phyloP scores from a whole-genome alignment of 2,797 vertebrate genomes.

The Crypturellus tataupa region DNA sequence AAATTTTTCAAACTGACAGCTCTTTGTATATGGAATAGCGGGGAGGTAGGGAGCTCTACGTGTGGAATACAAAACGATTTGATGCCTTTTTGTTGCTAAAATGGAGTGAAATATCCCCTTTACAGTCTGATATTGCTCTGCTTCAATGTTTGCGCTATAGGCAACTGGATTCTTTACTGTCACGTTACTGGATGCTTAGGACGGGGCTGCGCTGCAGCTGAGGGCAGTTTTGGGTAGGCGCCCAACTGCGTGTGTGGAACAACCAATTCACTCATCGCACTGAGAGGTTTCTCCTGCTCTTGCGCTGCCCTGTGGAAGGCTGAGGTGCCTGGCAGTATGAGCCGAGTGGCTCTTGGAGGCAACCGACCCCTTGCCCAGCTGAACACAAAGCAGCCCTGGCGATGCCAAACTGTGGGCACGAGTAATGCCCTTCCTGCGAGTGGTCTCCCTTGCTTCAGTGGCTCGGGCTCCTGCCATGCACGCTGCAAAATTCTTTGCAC shows the following conservation, averaged over 20 bases:
- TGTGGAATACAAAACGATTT: neutral
- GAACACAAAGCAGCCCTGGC: neutral
- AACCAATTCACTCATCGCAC: neutral
- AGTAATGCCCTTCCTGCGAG: neutral
- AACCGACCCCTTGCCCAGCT: neutral
- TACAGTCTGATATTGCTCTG: neutral
- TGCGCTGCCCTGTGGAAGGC: neutral
- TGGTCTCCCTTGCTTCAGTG: neutral
- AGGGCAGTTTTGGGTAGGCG: neutral
- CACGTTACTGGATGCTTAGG: neutral
- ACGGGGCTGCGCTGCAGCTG: neutral
- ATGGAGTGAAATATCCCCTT: neutral
- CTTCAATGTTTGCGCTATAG: accelerated
- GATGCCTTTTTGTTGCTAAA: neutral
- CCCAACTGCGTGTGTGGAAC: neutral
- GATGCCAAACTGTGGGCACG: neutral
- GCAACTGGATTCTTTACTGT: neutral
- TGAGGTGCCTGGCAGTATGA: neutral
- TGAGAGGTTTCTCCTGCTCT: neutral
- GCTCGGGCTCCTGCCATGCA: neutral
- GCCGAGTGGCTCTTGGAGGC: neutral
- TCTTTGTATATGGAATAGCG: neutral
- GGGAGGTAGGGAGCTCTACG: neutral
- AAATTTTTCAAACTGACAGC: neutral
- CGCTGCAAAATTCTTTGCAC: neutral